Percentiles rank a stretch among this genome's conserved stretches.
These are phyloP conservation scores for Pelusios castaneus DNA, from an alignment of 2,113 vertebrate species.

Conservation along the genomic window DNA sequence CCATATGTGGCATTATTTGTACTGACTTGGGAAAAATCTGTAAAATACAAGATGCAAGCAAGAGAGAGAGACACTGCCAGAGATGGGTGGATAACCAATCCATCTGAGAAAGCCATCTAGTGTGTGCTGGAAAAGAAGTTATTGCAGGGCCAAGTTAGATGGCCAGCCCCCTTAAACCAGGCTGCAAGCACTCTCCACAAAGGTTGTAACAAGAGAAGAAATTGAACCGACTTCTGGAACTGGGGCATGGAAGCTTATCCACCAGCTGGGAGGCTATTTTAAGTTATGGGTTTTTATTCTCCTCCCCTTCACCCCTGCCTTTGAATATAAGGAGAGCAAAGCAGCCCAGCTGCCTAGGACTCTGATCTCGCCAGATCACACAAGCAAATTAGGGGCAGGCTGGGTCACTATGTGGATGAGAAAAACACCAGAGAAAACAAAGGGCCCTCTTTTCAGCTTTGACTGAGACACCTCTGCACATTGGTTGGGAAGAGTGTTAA, in stretches of 20 bases:
- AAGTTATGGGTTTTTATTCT: not conserved
- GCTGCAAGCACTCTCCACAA: not conserved
- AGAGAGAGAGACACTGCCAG: not conserved
- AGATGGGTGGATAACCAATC: not conserved
- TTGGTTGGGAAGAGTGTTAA: not conserved
- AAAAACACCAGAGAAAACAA: not conserved
- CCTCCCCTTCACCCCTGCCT: not conserved
- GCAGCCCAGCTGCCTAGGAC: not conserved
- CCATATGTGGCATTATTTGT: not conserved
- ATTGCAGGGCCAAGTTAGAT: accelerated
- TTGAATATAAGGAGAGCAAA: not conserved
- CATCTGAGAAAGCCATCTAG: not conserved
- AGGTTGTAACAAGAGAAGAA: not conserved
- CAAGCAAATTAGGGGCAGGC: not conserved
- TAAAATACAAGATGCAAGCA: not conserved
- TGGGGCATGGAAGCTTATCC: not conserved
- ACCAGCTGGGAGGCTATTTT: constrained; percentile 60
- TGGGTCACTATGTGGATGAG: not conserved
- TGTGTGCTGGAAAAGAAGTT: accelerated
- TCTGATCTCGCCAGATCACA: constrained; percentile 29
- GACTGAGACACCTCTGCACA: not conserved
- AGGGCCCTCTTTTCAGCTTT: not conserved
- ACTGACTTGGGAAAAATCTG: not conserved
- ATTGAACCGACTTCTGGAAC: constrained; percentile 25
- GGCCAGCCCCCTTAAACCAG: not conserved